phyloP scores from a whole-genome alignment of 2,113 vertebrate species.

The Rhombomys opimus region DNA sequence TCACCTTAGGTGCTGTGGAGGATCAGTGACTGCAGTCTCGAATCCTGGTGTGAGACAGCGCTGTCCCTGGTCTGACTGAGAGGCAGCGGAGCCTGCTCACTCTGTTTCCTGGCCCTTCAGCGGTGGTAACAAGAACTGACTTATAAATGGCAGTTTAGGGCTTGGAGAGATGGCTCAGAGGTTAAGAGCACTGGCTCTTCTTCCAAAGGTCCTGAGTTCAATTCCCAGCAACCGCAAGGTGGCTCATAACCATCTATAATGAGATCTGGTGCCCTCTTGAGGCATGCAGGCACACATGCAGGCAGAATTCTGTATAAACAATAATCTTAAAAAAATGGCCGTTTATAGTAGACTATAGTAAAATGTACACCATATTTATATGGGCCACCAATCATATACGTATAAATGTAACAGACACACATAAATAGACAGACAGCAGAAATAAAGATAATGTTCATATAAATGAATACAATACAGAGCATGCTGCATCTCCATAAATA shows the following conservation, averaged over 20 bases:
- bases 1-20: background rate
- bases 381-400: background rate
- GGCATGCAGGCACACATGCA: too few species aligned
- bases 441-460: background rate
- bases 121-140: background rate
- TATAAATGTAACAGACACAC: background rate
- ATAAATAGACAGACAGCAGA: background rate
- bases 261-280: too few species aligned
- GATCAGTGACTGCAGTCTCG: rapidly evolving
- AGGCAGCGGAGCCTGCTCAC: background rate
- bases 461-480: too few species aligned
- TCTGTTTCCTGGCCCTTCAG: background rate
- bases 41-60: background rate
- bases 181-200: too few species aligned
- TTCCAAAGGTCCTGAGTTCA: too few species aligned
- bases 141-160: background rate
- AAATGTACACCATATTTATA: background rate
- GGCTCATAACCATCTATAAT: too few species aligned
- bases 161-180: too few species aligned
- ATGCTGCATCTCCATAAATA: background rate
- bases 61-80: background rate
- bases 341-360: background rate
- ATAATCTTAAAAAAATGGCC: too few species aligned
- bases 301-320: too few species aligned
- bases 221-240: too few species aligned